Conservation (phyloP, 2,797 vertebrate species). For the Cheirogaleus major region DNA sequence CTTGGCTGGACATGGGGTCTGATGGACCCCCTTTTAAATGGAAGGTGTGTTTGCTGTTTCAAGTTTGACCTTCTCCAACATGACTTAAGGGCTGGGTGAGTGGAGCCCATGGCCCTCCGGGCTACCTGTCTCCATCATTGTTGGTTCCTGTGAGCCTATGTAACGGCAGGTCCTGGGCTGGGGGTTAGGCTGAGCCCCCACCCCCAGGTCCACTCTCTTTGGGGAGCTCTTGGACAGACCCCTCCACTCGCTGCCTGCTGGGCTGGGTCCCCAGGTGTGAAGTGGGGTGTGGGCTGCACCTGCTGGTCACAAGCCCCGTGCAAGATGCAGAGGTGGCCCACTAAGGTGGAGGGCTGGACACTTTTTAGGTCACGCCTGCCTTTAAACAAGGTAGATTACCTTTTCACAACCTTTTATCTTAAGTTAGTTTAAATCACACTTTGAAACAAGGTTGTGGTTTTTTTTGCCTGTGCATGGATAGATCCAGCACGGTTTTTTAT, state of each 20-base stretch:
- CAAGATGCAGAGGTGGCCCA: neutral
- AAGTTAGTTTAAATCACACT: neutral
- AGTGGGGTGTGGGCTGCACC: neutral
- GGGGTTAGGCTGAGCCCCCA: neutral
- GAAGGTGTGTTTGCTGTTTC: no score
- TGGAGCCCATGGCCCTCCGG: no score
- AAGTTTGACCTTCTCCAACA: no score
- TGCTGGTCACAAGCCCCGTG: neutral
- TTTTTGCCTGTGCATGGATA: neutral
- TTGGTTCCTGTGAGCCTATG: neutral
- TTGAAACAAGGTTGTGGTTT: neutral
- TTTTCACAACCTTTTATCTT: neutral
- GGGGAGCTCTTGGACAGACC: neutral
- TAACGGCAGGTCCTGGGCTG: neutral
- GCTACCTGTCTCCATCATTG: neutral
- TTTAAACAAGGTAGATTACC: neutral
- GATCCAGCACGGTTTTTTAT: fast-evolving
- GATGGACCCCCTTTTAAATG: neutral
- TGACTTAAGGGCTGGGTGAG: fast-evolving
- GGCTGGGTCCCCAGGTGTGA: neutral
- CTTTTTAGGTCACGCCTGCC: neutral
- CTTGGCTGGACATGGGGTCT: neutral
- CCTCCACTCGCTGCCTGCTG: neutral
- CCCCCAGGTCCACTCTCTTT: neutral
- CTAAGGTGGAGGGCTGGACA: no score